Conservation (phyloP, 2,113 vertebrate species). For the Corydoras sp. region DNA sequence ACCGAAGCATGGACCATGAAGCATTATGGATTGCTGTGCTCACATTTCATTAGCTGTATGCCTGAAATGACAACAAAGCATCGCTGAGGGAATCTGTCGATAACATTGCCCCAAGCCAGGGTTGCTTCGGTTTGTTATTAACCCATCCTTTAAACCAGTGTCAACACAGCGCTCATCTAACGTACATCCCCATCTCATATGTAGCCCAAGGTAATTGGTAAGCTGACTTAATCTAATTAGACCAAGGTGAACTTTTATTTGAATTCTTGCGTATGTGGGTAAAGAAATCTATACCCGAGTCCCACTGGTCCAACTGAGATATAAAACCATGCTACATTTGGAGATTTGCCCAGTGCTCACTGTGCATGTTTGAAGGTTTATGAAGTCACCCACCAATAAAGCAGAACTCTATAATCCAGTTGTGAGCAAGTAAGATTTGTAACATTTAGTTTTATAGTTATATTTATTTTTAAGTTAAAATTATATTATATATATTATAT, state of each 20-base stretch:
- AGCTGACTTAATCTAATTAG: slow-evolving; percentile 65
- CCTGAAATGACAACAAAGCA: slow-evolving; percentile 24
- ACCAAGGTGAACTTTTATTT: slow-evolving; percentile 51
- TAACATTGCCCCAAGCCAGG: slow-evolving; percentile 30
- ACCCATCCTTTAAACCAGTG: slow-evolving; percentile 58
- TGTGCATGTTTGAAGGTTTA: background rate
- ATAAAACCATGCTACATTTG: slow-evolving; percentile 54
- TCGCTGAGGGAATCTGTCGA: slow-evolving; percentile 30
- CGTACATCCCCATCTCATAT: slow-evolving; percentile 57
- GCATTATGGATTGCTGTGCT: slow-evolving; percentile 10
- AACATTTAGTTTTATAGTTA: too few species aligned
- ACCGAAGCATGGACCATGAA: background rate
- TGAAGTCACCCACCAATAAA: background rate
- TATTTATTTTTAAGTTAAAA: too few species aligned
- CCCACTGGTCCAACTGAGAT: slow-evolving; percentile 53
- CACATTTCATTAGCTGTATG: slow-evolving; percentile 24
- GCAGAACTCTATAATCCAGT: too few species aligned
- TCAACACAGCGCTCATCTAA: slow-evolving; percentile 50
- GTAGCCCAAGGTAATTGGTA: slow-evolving; percentile 57
- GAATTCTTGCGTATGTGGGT: slow-evolving; percentile 48
- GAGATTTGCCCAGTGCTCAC: slow-evolving; percentile 29
- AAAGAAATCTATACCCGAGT: slow-evolving; percentile 55
- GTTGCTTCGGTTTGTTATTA: slow-evolving; percentile 58
- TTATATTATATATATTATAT: too few species aligned
- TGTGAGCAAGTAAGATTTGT: too few species aligned